Base-by-base conservation (phyloP, 2,113 vertebrate genomes). In the Alligator sinensis region DNA sequence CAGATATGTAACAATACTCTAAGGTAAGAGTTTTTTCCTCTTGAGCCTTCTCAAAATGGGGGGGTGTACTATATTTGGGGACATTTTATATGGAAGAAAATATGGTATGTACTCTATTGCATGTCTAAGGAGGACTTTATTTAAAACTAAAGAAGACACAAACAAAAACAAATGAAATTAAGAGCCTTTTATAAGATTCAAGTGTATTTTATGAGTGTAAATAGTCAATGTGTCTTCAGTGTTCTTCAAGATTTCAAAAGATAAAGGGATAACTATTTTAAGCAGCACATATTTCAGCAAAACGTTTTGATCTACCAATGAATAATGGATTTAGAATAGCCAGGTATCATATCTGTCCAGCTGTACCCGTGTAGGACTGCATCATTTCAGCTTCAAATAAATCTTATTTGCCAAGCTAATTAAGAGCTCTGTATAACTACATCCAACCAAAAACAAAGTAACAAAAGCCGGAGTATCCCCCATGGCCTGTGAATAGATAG, bases 321-420 rank as follows among this genome's bases (percentile, higher is more conserved):
- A 85, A 81, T 94, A 93, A 57, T 38, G 1, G 47, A 77, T 82
- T 94, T 78, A 54, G 27, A 89, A 77, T 57, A 94, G 85, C 82
- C 82, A 92, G 17, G 21, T 34, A 60, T 88, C 96, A 89, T 86
- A 77, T 21, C 94, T 82, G 84, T 89, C 60, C 55, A 93, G 21
- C 61, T 13, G 77, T n/a, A 1, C 9, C 92, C 78, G 18, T 86
- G 14, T 66, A 80, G 93, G 87, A 86, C 21, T 75, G 74, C 17
- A 34, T 10, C 83, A 80, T 84, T 59, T 55, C 24, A 81, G 76
- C 2, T 63, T 47, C 6, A 55, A 11, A 28, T 11, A 0, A 0
- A 2, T 34, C 83, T 88, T n/a, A 77, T 77, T 77, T 38, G 4
- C 34, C 84, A 77, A 79, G 66, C 61, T 47, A 84, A 18, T 18